Conservation (phyloP, 2,888 invertebrate genomes). For the Pollenia angustigena region DNA sequence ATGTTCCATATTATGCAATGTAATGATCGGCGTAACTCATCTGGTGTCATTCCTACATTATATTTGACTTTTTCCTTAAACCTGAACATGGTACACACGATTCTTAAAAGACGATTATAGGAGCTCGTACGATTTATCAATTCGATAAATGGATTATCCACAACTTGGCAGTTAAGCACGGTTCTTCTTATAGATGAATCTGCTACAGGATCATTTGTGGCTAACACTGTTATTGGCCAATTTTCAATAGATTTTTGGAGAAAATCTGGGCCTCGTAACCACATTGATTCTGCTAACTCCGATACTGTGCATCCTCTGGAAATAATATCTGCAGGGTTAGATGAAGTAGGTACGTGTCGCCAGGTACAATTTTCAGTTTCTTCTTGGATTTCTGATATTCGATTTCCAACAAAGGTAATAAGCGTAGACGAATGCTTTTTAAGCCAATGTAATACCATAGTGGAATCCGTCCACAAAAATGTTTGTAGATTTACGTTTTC, state of each 20-base stretch:
- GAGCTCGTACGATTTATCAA: no score
- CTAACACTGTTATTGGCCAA: constrained; percentile 1
- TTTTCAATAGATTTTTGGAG: background rate
- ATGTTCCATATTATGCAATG: constrained; percentile 34
- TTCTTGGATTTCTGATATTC: constrained; percentile 55
- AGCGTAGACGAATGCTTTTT: constrained; percentile 51
- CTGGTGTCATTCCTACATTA: background rate
- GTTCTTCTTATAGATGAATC: background rate
- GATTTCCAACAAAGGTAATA: constrained; percentile 57
- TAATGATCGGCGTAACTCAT: constrained; percentile 14
- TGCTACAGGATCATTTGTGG: background rate
- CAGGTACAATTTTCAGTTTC: constrained; percentile 50
- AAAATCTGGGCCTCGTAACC: constrained; percentile 23
- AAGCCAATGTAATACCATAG: constrained; percentile 50
- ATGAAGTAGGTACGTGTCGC: constrained; percentile 49
- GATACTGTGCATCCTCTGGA: constrained; percentile 54
- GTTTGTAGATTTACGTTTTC: constrained; percentile 21
- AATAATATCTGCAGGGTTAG: constrained; percentile 62
- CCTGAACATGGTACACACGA: no score
- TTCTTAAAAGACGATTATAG: no score
- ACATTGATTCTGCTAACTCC: constrained; percentile 48
- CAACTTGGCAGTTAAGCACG: background rate
- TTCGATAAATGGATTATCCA: background rate
- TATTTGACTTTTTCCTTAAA: no score
- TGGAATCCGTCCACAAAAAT: constrained; percentile 58